Evolutionary conservation across 2,797 vertebrate genomes (phyloP).

Genomic region (Capromys pilorides): DNA sequence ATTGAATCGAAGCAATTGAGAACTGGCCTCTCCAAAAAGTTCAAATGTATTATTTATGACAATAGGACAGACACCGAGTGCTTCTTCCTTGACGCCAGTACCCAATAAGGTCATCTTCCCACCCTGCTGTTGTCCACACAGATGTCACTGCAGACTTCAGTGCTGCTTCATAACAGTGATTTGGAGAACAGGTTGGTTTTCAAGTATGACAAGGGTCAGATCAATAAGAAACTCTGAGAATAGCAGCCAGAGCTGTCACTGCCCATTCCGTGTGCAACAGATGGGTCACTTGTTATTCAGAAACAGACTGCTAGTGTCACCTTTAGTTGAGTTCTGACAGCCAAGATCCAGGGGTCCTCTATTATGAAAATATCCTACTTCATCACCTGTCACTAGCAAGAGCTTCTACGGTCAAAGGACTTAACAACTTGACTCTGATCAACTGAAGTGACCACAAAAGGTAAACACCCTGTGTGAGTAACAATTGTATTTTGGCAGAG

Average conservation of each 20-base stretch:
- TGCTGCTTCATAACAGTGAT: background rate
- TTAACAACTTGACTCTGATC: background rate
- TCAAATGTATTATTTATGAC: background rate
- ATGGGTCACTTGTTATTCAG: background rate
- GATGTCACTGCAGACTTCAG: background rate
- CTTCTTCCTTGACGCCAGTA: background rate
- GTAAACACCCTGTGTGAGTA: background rate
- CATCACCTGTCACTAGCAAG: background rate
- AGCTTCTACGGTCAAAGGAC: background rate
- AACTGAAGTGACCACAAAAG: background rate
- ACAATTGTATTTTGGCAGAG: background rate
- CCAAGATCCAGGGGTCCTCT: background rate
- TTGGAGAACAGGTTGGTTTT: background rate
- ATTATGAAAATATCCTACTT: background rate
- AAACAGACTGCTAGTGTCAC: background rate
- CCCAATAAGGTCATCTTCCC: background rate
- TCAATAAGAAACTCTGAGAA: slow-evolving; percentile 4
- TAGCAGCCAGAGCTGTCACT: background rate
- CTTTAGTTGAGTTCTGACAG: background rate
- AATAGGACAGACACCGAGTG: background rate
- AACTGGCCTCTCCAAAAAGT: background rate
- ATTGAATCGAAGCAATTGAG: background rate
- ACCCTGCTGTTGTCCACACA: background rate
- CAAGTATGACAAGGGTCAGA: background rate
- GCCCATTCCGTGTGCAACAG: background rate